A percentile compares a stretch with the other conserved stretches of the same genome.
These are phyloP conservation scores for Umimayanthus kanabou DNA, from an alignment of 92 coral and sea anemone species.

Conservation along the genomic window DNA sequence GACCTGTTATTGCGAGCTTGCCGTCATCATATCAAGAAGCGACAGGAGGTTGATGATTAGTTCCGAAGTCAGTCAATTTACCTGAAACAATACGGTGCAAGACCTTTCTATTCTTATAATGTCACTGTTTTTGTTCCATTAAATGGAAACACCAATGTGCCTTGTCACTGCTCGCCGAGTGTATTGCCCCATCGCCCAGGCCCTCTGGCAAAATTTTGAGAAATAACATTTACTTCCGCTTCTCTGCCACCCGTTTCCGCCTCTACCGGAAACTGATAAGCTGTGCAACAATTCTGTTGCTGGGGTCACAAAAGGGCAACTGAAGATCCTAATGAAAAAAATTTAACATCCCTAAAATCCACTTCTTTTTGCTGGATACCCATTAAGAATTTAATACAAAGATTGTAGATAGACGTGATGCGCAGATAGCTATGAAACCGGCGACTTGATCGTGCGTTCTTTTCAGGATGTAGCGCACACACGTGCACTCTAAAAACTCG, in stretches of 20 bases:
- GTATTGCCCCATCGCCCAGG: neutral
- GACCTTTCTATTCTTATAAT: neutral
- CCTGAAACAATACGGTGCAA: neutral
- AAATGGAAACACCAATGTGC: neutral
- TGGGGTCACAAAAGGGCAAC: conserved; percentile 24
- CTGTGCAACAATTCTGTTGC: conserved; percentile 5
- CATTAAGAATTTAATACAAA: neutral
- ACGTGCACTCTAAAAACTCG: conserved; percentile 1
- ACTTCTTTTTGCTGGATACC: neutral
- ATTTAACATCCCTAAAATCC: neutral
- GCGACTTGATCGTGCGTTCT: neutral
- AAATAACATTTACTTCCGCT: conserved; percentile 41
- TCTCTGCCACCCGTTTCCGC: conserved; percentile 28
- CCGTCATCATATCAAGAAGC: neutral
- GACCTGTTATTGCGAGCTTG: no score
- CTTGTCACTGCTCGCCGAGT: neutral
- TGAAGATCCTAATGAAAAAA: neutral
- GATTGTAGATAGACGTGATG: neutral
- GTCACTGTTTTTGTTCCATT: neutral
- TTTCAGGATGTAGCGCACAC: neutral
- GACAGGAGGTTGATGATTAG: neutral
- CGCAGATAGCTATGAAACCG: neutral
- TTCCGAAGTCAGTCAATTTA: neutral
- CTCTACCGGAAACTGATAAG: conserved; percentile 26
- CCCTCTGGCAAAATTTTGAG: conserved; percentile 37